phyloP scores from a whole-genome alignment of 2,797 vertebrate genomes.

The Aeoliscus strigatus region DNA sequence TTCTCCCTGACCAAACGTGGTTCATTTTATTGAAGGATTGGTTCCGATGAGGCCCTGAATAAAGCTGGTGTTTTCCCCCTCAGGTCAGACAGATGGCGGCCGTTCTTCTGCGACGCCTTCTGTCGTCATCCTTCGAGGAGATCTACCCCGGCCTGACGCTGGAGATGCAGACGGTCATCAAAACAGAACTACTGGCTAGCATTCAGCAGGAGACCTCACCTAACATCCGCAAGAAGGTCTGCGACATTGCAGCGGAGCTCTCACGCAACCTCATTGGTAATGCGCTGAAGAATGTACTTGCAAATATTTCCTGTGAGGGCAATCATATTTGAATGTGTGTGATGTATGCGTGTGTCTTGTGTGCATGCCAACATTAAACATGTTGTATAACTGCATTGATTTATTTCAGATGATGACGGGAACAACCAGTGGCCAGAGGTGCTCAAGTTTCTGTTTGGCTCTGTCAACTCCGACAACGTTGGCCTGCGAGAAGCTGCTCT shows the following conservation, averaged over 20 bases:
- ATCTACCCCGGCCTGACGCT: slow-evolving; percentile 87
- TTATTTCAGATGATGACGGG: slow-evolving; percentile 86
- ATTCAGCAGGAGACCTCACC: slow-evolving; percentile 88
- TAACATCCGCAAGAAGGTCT: slow-evolving; percentile 93
- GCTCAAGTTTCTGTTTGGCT: slow-evolving; percentile 96
- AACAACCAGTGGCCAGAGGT: slow-evolving; percentile 98
- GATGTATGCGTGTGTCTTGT: no score
- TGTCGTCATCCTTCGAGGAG: slow-evolving; percentile 96
- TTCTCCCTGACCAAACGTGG: no score
- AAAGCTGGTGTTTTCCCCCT: background rate
- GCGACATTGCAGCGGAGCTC: slow-evolving; percentile 94
- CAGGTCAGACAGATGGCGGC: slow-evolving; percentile 98
- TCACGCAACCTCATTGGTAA: slow-evolving; percentile 93
- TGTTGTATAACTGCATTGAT: no score
- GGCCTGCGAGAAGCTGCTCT: slow-evolving; percentile 89
- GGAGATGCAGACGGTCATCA: slow-evolving; percentile 89
- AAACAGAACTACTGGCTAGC: slow-evolving; percentile 87
- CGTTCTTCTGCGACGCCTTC: slow-evolving; percentile 87
- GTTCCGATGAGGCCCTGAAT: background rate
- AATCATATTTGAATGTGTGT: no score
- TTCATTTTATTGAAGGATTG: no score
- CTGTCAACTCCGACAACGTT: slow-evolving; percentile 90
- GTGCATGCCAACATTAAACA: background rate
- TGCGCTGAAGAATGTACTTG: background rate
- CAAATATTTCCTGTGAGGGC: no score